A percentile compares a stretch with the other conserved stretches of the same genome.
Conservation (phyloP, 2,888 invertebrate species). For the Byasa hedistus region DNA sequence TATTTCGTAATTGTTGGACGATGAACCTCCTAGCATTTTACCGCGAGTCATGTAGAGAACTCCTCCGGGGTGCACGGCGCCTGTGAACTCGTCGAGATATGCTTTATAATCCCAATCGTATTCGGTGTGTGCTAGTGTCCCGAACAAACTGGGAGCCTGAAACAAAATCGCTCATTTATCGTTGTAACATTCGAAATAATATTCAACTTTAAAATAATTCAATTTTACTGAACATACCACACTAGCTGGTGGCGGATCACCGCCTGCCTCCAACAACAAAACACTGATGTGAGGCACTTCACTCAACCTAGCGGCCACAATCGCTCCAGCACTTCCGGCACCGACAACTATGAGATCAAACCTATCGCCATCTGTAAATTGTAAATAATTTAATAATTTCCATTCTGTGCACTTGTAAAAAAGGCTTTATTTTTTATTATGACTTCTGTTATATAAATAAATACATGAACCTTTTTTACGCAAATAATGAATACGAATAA, state of each 20-base stretch:
- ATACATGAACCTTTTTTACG: no score
- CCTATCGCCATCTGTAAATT: conserved; percentile 41
- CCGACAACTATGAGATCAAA: conserved; percentile 51
- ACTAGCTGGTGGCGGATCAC: conserved; percentile 45
- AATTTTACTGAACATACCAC: conserved; percentile 38
- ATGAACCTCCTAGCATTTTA: conserved; percentile 47
- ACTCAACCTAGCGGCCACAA: conserved; percentile 46
- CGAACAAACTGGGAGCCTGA: conserved; percentile 45
- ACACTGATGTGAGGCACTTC: conserved; percentile 44
- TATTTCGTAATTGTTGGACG: conserved; percentile 44
- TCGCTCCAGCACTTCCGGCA: conserved; percentile 47
- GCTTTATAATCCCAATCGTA: conserved; percentile 45
- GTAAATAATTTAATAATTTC: neutral
- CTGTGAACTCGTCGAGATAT: conserved; percentile 40
- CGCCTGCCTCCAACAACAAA: conserved; percentile 48
- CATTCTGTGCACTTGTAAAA: no score
- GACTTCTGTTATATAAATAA: no score
- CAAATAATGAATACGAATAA: no score
- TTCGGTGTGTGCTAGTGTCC: conserved; percentile 38
- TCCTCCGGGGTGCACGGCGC: conserved; percentile 38
- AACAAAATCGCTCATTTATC: conserved; percentile 28
- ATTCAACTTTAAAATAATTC: neutral
- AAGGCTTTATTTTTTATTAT: no score
- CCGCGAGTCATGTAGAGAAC: conserved; percentile 41
- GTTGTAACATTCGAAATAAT: neutral